Evolutionary conservation across 1,140 invertebrate genomes (phyloP), one percentile per base, ranked within the genome.

Genomic region (Drosophila arizonae): DNA sequence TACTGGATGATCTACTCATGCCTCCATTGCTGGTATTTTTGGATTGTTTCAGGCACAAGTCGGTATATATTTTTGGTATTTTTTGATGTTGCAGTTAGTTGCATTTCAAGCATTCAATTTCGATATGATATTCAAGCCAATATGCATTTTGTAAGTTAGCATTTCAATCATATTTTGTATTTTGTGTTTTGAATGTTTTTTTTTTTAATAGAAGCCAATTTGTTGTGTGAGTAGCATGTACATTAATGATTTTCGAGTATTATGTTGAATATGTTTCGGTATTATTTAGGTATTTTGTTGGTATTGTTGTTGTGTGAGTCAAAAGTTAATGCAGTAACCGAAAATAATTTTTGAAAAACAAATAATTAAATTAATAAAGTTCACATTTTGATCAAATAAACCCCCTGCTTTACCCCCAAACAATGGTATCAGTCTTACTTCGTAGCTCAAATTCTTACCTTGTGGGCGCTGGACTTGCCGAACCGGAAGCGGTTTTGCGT

Each of bases 1-100:
- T 96, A 93, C 96, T 97, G 91, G 96, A 96, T 86, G 96, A 95
- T 94, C 96, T 94, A 94, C 95, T 95, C 93, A 97, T 96, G 92
- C 94, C 94, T 90, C 93, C 93, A 81, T 92, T 93, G 87, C 92
- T 90, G 78, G 43, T 46, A 46, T 82, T 76, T 55, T 63, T 26
- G 11, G 11, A 46, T 65, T 15, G 28, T 72, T 76, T 72, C 81
- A 67, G 80, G 81, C 81, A 84, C 65, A 46, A 70, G 61, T 72
- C 70, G 46, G 64, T 41, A 52, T 48, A 50, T 55, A 30, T 74
- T 51, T 65, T n/a, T 21, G 9, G 9, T 74, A 26, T 65, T 50
- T 52, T 71, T 71, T 62, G 39, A 76, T 72, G 69, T 85, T 62
- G 74, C 74, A 74, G 68, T 80, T 86, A 86, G 81, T 86, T 70